Conservation (phyloP, 2,888 invertebrate species). For the Andrena camellia region DNA sequence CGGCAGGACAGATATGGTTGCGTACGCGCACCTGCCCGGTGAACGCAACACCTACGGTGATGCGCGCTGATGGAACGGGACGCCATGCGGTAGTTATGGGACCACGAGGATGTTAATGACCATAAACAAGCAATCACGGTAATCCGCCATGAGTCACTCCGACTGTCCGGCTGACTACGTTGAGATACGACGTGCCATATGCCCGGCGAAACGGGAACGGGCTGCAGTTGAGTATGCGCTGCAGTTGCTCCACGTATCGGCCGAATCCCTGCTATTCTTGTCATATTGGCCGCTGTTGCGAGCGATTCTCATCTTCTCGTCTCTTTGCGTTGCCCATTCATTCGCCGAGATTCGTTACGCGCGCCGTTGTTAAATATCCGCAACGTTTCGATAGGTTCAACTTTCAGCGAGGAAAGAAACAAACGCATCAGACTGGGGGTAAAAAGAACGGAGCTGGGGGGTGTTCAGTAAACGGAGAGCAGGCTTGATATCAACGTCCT, state of each 20-base stretch:
- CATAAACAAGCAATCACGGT: slow-evolving; percentile 85
- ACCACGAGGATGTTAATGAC: slow-evolving; percentile 85
- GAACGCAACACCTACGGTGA: slow-evolving; percentile 63
- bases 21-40: slow-evolving; percentile 41
- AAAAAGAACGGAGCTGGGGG: slow-evolving; percentile 16
- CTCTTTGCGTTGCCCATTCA: neutral
- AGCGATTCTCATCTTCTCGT: slow-evolving; percentile 26
- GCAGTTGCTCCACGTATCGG: slow-evolving; percentile 28
- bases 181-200: slow-evolving; percentile 83
- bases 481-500: slow-evolving; percentile 72
- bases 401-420: slow-evolving; percentile 8
- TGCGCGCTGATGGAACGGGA: slow-evolving; percentile 79
- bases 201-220: slow-evolving; percentile 79
- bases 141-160: slow-evolving; percentile 85
- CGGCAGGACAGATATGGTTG: slow-evolving; percentile 5
- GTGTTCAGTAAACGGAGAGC: slow-evolving; percentile 24
- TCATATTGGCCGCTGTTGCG: slow-evolving; percentile 45
- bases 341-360: neutral
- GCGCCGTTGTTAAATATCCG: neutral
- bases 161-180: slow-evolving; percentile 81
- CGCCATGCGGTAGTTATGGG: slow-evolving; percentile 83
- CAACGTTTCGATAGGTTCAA: neutral
- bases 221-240: slow-evolving; percentile 66
- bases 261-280: slow-evolving; percentile 34
- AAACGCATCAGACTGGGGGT: slow-evolving; percentile 3